These are phyloP conservation scores for Eubasilissa splendida DNA, from an alignment of 2,888 invertebrate genomes.

Conservation along the genomic window DNA sequence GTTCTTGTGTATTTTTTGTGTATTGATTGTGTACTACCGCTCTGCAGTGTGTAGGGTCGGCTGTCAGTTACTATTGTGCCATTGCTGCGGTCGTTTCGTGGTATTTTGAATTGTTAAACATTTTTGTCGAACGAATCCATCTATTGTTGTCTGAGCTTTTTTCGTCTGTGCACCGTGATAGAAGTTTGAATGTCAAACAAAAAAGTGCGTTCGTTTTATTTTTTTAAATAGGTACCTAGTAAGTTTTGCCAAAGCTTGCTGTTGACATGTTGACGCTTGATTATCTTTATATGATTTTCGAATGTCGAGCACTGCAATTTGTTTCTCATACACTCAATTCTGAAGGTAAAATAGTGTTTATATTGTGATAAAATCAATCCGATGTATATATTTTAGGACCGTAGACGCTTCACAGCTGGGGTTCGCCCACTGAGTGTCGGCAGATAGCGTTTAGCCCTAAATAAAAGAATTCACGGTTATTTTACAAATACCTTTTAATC, in stretches of 20 bases:
- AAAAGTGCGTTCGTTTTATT: slow-evolving; percentile 34
- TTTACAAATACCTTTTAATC: neutral
- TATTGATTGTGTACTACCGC: slow-evolving; percentile 35
- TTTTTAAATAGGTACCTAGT: neutral
- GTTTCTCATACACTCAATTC: neutral
- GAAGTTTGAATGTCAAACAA: slow-evolving; percentile 34
- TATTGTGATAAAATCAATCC: too few species aligned
- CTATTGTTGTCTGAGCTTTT: neutral
- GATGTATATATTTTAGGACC: neutral
- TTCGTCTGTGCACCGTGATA: slow-evolving; percentile 26
- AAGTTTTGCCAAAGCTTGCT: neutral
- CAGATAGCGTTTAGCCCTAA: neutral
- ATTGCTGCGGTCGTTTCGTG: slow-evolving; percentile 8
- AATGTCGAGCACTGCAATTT: neutral
- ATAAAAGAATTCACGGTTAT: slow-evolving; percentile 21
- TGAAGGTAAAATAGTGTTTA: too few species aligned
- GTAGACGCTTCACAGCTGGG: slow-evolving; percentile 4
- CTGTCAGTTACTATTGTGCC: slow-evolving; percentile 31
- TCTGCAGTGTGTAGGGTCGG: slow-evolving; percentile 11
- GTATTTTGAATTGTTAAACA: slow-evolving; percentile 16
- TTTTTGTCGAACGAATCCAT: slow-evolving; percentile 14
- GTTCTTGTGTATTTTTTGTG: slow-evolving; percentile 44
- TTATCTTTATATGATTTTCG: neutral
- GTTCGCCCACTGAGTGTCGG: slow-evolving; percentile 3
- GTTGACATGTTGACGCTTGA: slow-evolving; percentile 15